Conservation (phyloP, 2,113 vertebrate species). For the Ictalurus furcatus region DNA sequence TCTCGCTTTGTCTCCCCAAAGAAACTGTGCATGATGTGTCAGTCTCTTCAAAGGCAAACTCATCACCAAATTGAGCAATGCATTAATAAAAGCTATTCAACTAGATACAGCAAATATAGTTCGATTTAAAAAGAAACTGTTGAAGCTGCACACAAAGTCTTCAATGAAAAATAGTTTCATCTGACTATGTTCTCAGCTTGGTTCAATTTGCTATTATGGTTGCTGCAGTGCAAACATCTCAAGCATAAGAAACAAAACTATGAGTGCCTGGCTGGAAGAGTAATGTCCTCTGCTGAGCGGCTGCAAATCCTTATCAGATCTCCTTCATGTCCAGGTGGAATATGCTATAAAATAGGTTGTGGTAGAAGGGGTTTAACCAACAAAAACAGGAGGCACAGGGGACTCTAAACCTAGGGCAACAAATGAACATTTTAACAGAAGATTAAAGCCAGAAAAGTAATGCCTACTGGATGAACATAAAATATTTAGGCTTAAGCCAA, state of each 20-base stretch:
- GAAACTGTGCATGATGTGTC: constrained; percentile 11
- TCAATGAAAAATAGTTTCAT: constrained; percentile 28
- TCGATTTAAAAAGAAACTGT: not conserved
- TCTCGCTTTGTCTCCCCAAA: not conserved
- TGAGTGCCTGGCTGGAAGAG: constrained; percentile 33
- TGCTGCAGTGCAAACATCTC: constrained; percentile 41
- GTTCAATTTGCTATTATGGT: constrained; percentile 23
- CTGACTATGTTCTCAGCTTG: constrained; percentile 6
- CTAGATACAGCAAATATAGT: constrained; percentile 6
- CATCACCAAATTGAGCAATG: not conserved
- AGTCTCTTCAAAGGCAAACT: constrained; percentile 41
- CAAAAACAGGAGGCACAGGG: constrained; percentile 2
- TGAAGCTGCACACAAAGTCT: not conserved
- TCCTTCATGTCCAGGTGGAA: constrained; percentile 53
- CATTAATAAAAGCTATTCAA: constrained; percentile 17
- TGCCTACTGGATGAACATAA: not conserved
- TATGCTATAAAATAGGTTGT: constrained; percentile 51
- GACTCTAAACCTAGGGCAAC: not conserved
- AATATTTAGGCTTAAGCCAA: not conserved
- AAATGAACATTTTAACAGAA: constrained; percentile 21
- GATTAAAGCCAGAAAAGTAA: not conserved
- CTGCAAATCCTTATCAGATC: constrained; percentile 51
- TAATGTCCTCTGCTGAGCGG: constrained; percentile 43
- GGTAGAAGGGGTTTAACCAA: constrained; percentile 48
- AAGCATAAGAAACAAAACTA: constrained; percentile 34